Evolutionary conservation across 1,140 invertebrate species (phyloP), one percentile per base, ranked within the genome.

Genomic region (Druon quercuslanigerum): DNA sequence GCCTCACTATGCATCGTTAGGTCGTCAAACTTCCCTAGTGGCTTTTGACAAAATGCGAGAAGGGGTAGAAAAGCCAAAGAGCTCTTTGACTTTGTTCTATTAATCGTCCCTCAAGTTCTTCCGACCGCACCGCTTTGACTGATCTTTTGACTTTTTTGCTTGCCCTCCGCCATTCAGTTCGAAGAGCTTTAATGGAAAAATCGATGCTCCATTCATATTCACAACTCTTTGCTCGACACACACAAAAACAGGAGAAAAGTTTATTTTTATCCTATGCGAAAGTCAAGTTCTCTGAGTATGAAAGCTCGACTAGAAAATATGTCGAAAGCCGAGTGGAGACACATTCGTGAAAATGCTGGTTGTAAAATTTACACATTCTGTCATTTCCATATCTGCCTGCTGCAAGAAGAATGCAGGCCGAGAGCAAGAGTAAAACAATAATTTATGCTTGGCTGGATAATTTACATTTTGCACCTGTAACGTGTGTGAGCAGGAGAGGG

Each of bases 341-440:
- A 25, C 17, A 12, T 57, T 57, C 25, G 2, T 16, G 25, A 66
- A 66, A 40, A 66, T 66, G 20, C 13, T 66, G 40, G 20, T 66
- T 66, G 13, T 25, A 66, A 20, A 66, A 66, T 66, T 66, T 66
- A 66, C 57, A 14, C 40, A 40, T 16, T 66, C 13, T 66, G 57
- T 33, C 57, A 25, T 20, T 40, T 66, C 19, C 57, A 25, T 5
- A 57, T 20, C 17, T 57, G 19, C 20, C 19, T 57, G 17, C 25
- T 57, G 25, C 25, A 57, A 20, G 56, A 19, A 57, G 56, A 66
- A 66, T 66, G 16, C 13, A 66, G 25, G 20, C 40, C 57, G 57
- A 11, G 13, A 33, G 13, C 57, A 33, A 40, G 57, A 20, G 12
- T 25, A 40, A 66, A 66, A 66, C 19, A 66, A 66, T 66, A 66